These are phyloP conservation scores for Myrmophylax atrothorax DNA, from an alignment of 2,113 vertebrate genomes.

Conservation along the genomic window DNA sequence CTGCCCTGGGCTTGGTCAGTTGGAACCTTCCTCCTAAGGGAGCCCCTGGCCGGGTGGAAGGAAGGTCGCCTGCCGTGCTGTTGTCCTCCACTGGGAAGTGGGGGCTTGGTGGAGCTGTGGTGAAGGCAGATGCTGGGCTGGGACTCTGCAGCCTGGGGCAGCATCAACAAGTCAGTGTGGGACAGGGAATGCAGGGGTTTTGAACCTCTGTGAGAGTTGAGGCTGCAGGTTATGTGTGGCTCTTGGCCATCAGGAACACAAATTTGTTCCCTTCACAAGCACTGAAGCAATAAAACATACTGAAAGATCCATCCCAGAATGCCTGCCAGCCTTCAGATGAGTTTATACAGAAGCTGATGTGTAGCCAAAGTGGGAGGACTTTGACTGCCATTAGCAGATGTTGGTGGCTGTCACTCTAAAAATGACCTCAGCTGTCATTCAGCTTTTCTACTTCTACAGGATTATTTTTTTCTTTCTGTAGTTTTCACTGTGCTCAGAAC, in stretches of 20 bases:
- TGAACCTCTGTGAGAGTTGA: not conserved
- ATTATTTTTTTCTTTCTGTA: not conserved
- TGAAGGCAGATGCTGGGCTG: not conserved
- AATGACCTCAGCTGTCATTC: not conserved
- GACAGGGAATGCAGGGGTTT: not conserved
- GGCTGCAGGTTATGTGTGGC: not conserved
- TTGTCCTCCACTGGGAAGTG: not conserved
- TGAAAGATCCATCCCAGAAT: not conserved
- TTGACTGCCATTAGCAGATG: conserved; percentile 23
- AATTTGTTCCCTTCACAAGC: not conserved
- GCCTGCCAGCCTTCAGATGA: not conserved
- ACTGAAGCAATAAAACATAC: not conserved
- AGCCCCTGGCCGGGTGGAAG: not conserved
- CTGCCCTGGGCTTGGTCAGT: not conserved
- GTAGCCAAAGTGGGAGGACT: conserved; percentile 14
- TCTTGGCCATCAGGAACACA: not conserved
- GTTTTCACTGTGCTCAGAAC: not conserved
- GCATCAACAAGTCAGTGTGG: fast-evolving
- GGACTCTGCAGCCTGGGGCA: not conserved
- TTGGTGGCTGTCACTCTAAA: conserved; percentile 35
- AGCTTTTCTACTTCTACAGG: not conserved
- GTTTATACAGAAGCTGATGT: not conserved
- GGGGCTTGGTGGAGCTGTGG: not conserved
- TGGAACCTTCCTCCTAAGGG: not conserved
- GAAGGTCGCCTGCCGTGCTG: fast-evolving